Evolutionary conservation across 2,797 vertebrate genomes (phyloP), one percentile per base, ranked within the genome.

Genomic region (Tenualosa ilisha): DNA sequence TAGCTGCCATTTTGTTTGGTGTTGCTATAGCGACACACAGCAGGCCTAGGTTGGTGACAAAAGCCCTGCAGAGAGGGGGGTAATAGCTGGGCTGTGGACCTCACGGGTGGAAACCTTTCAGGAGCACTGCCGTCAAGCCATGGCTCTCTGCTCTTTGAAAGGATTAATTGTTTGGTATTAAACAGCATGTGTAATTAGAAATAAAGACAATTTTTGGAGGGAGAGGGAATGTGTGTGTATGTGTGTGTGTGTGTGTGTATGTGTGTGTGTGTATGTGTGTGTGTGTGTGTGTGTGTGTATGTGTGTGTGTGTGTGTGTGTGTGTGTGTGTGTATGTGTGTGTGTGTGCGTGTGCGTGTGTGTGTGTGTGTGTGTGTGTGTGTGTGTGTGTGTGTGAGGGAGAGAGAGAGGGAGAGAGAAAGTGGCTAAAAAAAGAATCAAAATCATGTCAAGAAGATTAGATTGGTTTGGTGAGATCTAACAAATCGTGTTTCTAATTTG

Each of bases 161-260:
- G 72, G 72, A 79, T 43, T 79, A 79, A 79, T 79, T 79, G 72
- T 79, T 79, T 79, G 72, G 72, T 46, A 79, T 79, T 79, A 79
- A 79, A 79, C 72, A 79, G 72, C 72, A 79, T 79, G 72, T 79
- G 72, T 79, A 79, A 79, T 79, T 46, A 46, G 6, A 79, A 22
- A 43, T 79, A 79, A 75, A 46, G 72, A 40, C 72, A 79, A 6
- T 8, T 79, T 79, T 79, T 79, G 26, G 68, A 12, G 68, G 12
- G 53, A 2, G 53, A 0, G 1, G 0, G 15, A 1, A 6, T 15
- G 53, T 17, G 53, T 15, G 53, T 54, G 15, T 50, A 13, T 3
- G 13, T 17, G 13, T 15, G 53, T 15, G 53, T 17, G 53, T 15
- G 53, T 53, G 12, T 46, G 43, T 46, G 43, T 46, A 6, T 46